Percentiles rank a stretch among this genome's conserved stretches.
These are phyloP conservation scores for Semicossyphus pulcher DNA, from an alignment of 2,113 vertebrate genomes.

Conservation along the genomic window DNA sequence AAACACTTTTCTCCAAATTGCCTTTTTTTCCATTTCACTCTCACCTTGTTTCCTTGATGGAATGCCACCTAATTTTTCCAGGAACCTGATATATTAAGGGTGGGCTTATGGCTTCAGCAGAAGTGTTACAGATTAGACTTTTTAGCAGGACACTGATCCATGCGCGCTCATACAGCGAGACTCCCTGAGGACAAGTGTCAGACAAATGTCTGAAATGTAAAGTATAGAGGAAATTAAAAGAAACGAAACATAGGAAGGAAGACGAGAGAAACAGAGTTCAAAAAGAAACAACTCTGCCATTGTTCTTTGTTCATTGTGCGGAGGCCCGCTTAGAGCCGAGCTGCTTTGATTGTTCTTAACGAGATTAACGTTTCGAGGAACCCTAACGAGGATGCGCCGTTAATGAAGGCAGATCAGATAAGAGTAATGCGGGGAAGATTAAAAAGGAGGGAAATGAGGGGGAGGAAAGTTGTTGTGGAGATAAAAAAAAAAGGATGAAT, in stretches of 20 bases:
- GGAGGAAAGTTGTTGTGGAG: not conserved
- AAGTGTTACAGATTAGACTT: not conserved
- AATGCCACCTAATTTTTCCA: not conserved
- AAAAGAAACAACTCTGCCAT: slow-evolving; percentile 23
- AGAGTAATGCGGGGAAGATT: slow-evolving; percentile 32
- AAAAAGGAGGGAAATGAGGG: slow-evolving; percentile 10
- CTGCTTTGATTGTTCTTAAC: slow-evolving; percentile 63
- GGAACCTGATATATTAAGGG: not conserved
- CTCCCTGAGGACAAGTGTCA: not conserved
- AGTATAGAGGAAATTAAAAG: slow-evolving; percentile 7
- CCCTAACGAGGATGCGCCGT: slow-evolving; percentile 41
- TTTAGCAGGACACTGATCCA: slow-evolving; percentile 5
- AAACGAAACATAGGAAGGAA: slow-evolving; percentile 6
- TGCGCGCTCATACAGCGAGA: not conserved
- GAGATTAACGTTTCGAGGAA: slow-evolving; percentile 62
- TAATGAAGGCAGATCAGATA: slow-evolving; percentile 64
- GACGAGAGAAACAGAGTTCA: slow-evolving; percentile 37
- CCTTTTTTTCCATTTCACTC: not conserved
- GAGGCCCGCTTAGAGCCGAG: slow-evolving; percentile 2
- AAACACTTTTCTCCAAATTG: not conserved
- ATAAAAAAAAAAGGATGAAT: not conserved
- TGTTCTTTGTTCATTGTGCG: slow-evolving; percentile 17
- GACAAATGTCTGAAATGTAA: slow-evolving; percentile 28
- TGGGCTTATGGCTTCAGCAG: not conserved
- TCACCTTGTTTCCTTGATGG: not conserved